These are phyloP conservation scores for Drosophila anceps DNA, from an alignment of 2,888 invertebrate genomes.

Conservation along the genomic window DNA sequence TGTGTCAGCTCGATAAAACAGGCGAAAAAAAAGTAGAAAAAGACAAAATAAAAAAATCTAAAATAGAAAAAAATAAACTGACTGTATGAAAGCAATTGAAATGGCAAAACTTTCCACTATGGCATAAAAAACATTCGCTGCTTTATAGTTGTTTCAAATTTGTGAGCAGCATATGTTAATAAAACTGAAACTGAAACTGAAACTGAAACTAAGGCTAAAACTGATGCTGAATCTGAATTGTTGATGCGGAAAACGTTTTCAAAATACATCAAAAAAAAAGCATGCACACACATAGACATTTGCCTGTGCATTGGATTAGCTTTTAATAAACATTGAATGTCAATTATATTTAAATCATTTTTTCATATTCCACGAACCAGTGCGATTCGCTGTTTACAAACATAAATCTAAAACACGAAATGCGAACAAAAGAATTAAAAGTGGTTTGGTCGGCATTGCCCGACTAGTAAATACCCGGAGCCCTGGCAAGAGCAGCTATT, in stretches of 20 bases:
- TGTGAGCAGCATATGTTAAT: conserved; percentile 51
- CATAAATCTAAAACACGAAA: neutral
- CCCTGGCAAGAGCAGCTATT: neutral
- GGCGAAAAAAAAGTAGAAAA: conserved; percentile 28
- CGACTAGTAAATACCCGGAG: neutral
- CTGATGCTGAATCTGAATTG: conserved; percentile 36
- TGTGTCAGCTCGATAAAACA: conserved; percentile 6
- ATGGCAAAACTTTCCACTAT: conserved; percentile 40
- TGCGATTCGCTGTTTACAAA: neutral
- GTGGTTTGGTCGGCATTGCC: neutral
- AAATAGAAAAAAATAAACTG: conserved; percentile 1
- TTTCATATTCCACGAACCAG: neutral
- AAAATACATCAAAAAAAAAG: neutral
- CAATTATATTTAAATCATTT: conserved; percentile 15
- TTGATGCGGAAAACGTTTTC: conserved; percentile 46
- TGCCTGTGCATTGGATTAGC: conserved; percentile 36
- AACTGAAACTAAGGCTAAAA: conserved; percentile 28
- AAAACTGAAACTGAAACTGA: conserved; percentile 29
- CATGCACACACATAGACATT: neutral
- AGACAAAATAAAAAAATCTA: neutral
- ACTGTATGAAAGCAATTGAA: conserved; percentile 42
- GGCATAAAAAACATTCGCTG: conserved; percentile 49
- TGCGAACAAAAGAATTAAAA: too few relatives aligned
- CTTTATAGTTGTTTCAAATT: conserved; percentile 37
- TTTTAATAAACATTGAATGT: conserved; percentile 32